A percentile compares a stretch with the other conserved stretches of the same genome.
Conservation (phyloP, 2,888 invertebrate species). For the Tachina lurida region DNA sequence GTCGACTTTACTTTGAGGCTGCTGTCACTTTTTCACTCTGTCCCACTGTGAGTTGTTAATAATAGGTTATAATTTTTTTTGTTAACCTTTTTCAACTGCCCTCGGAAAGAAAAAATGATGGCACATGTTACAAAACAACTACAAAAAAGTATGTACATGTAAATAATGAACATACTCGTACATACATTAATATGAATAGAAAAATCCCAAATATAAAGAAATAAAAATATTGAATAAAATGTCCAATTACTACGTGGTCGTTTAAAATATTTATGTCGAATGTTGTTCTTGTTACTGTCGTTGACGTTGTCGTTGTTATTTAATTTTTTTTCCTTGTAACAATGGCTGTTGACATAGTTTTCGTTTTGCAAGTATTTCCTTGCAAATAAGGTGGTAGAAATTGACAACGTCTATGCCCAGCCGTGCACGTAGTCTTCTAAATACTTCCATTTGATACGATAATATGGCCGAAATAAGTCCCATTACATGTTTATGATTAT, state of each 20-base stretch:
- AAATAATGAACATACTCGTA: conserved; percentile 4
- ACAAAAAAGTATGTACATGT: background rate
- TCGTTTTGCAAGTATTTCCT: conserved; percentile 23
- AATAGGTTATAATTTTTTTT: background rate
- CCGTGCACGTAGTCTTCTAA: background rate
- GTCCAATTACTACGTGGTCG: conserved; percentile 56
- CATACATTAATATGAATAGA: background rate
- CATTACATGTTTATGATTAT: too few relatives aligned
- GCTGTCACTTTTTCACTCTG: too few relatives aligned
- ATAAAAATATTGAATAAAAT: background rate
- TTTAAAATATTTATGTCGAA: conserved; percentile 67
- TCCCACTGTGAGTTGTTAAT: too few relatives aligned
- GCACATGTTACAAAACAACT: conserved; percentile 1
- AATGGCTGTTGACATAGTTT: conserved; percentile 56
- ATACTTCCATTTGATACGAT: background rate
- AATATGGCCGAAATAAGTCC: background rate
- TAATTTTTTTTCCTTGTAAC: conserved; percentile 19
- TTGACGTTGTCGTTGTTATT: conserved; percentile 14
- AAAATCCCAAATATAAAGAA: conserved; percentile 8
- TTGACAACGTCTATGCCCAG: background rate
- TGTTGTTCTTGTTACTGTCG: conserved; percentile 40
- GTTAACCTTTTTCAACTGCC: background rate
- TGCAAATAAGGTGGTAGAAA: conserved; percentile 11
- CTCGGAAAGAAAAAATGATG: background rate
- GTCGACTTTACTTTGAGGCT: too few relatives aligned